phyloP scores from a whole-genome alignment of 2,113 vertebrate species.

The Scalopus aquaticus region DNA sequence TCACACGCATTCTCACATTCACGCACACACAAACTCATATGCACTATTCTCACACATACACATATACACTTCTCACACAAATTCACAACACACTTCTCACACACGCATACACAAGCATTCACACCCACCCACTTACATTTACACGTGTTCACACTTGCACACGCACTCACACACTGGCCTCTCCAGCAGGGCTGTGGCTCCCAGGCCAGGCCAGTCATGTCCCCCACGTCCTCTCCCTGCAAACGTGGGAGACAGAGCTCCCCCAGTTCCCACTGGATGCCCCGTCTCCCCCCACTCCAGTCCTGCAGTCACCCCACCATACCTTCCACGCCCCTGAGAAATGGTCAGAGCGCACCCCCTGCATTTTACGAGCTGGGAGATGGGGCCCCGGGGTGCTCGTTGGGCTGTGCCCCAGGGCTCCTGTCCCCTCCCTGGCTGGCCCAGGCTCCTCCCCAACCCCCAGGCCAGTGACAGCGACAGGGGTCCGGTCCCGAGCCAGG shows the following conservation, averaged over 20 bases:
- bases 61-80: background rate
- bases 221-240: background rate
- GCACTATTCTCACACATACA: background rate
- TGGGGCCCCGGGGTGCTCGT: background rate
- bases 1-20: background rate
- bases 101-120: too few relatives aligned
- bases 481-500: background rate
- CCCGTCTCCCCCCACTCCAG: fast-evolving
- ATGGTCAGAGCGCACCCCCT: background rate
- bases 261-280: background rate
- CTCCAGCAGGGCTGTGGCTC: background rate
- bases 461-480: background rate
- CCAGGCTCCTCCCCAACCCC: background rate
- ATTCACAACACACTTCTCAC: background rate
- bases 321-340: background rate
- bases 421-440: fast-evolving
- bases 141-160: too few relatives aligned
- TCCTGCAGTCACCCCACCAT: background rate
- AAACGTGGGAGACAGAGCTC: background rate
- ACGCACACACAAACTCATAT: too few relatives aligned
- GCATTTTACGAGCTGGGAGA: background rate
- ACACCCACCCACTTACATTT: too few relatives aligned
- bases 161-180: too few relatives aligned
- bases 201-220: background rate
- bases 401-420: background rate